Percentiles rank a stretch among this genome's conserved stretches.
Conservation (phyloP, 1,140 invertebrate species). For the Habropoda laboriosa region DNA sequence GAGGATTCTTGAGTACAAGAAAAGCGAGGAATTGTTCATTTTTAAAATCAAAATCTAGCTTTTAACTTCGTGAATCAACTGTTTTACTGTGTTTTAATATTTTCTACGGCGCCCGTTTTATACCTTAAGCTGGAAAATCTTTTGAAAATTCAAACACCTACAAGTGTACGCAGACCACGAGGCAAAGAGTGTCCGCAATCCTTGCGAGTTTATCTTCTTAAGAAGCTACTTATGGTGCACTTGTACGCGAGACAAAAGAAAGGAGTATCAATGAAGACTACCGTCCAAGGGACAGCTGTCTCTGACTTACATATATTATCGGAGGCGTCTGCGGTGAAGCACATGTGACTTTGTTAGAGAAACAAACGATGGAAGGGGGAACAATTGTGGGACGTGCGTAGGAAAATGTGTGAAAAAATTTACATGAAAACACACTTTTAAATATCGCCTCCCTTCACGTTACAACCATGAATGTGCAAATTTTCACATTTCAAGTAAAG, state of each 20-base stretch:
- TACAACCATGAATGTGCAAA: too few relatives aligned
- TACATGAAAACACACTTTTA: too few relatives aligned
- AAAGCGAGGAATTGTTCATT: too few relatives aligned
- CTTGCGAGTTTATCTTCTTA: constrained; percentile 10
- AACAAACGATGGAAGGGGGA: constrained; percentile 15
- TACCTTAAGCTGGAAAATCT: too few relatives aligned
- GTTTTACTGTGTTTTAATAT: too few relatives aligned
- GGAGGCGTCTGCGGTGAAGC: neutral
- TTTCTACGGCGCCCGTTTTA: too few relatives aligned
- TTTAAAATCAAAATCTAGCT: too few relatives aligned
- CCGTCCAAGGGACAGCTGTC: neutral
- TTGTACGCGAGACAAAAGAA: neutral
- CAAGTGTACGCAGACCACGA: too few relatives aligned
- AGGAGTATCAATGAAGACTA: constrained; percentile 13
- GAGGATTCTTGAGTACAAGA: too few relatives aligned
- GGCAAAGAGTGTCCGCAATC: neutral
- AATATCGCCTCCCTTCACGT: too few relatives aligned
- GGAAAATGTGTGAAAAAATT: constrained; percentile 22
- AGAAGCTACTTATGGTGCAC: neutral
- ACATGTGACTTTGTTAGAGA: constrained; percentile 8
- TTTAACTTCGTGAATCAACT: too few relatives aligned
- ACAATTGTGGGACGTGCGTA: constrained; percentile 23
- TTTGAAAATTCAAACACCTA: neutral
- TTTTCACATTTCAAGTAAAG: too few relatives aligned
- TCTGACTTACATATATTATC: neutral